These are phyloP conservation scores for Alitta virens DNA, from an alignment of 2,888 invertebrate genomes.

Conservation along the genomic window DNA sequence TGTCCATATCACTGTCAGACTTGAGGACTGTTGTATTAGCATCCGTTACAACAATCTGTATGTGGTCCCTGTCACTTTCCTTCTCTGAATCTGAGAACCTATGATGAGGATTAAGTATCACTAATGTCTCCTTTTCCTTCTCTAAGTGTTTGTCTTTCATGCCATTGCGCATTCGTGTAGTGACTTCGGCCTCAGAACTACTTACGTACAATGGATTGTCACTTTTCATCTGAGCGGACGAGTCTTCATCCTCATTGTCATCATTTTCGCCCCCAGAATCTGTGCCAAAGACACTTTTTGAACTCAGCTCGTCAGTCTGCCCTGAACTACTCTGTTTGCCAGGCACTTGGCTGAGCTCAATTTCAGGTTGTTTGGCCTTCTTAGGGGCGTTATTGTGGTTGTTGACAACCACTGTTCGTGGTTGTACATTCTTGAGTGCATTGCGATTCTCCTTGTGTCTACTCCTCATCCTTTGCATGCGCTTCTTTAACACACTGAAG, in stretches of 20 bases:
- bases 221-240: conserved; percentile 8
- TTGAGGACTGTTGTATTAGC: conserved; percentile 1
- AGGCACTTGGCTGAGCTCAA: conserved; percentile 1
- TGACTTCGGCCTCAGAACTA: conserved; percentile 15
- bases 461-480: conserved; percentile 39
- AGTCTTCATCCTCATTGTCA: conserved; percentile 17
- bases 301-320: conserved; percentile 20
- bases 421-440: background rate
- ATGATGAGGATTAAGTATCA: background rate
- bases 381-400: background rate
- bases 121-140: background rate
- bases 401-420: background rate
- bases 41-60: conserved; percentile 13
- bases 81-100: background rate
- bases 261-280: conserved; percentile 22
- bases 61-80: conserved; percentile 10
- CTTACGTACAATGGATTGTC: conserved; percentile 16
- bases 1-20: conserved; percentile 1
- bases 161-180: conserved; percentile 8
- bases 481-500: conserved; percentile 48
- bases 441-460: conserved; percentile 9
- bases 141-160: background rate
- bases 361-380: background rate
- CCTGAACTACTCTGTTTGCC: background rate
- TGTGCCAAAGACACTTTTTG: conserved; percentile 22